Base-by-base conservation (phyloP, 2,797 vertebrate species). In the Linurgus olivaceus region DNA sequence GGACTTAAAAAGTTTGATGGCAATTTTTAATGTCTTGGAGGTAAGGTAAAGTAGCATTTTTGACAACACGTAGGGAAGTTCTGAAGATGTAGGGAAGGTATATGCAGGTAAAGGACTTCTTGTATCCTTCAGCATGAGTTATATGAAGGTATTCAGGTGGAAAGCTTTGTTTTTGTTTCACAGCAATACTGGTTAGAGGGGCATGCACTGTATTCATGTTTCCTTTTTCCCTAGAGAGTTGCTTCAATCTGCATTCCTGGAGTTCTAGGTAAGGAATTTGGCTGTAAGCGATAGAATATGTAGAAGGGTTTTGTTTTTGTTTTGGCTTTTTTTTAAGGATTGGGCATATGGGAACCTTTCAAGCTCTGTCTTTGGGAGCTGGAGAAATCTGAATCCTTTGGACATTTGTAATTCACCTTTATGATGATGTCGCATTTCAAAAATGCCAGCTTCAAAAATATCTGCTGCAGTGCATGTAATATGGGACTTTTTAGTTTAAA, bases 401-500 rank as follows among this genome's bases (percentile, higher is more conserved):
- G 63, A 74, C 77, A 72, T 90, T 65, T 91, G 61, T 90, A 86
- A 82, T 90, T 58, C 80, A 93, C 79, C 85, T 87, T 95, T 81
- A 51, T 47, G 80, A 89, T 86, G 83, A 94, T 86, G 82, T 81
- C 13, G 1, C 85, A 66, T 93, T 88, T 91, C 57, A 93, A 54
- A 95, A 95, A 95, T 92, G 77, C 74, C 55, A 63, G n/a, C 55
- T 71, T 95, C 52, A 87, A 29, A 89, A 90, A 71, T 70, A 85
- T 54, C 81, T 93, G 37, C 71, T 87, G 57, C 42, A 71, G 18
- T 87, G 50, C 84, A 68, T 2, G 6, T 71, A 77, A 65, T 50
- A 15, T 13, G 19, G 58, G 44, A 40, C 85, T 79, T 86, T 74
- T 86, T 79, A 26, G 50, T 89, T 85, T 47, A 79, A 84, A 77